Conservation (phyloP, 2,113 vertebrate species). For the Elgaria multicarinata region DNA sequence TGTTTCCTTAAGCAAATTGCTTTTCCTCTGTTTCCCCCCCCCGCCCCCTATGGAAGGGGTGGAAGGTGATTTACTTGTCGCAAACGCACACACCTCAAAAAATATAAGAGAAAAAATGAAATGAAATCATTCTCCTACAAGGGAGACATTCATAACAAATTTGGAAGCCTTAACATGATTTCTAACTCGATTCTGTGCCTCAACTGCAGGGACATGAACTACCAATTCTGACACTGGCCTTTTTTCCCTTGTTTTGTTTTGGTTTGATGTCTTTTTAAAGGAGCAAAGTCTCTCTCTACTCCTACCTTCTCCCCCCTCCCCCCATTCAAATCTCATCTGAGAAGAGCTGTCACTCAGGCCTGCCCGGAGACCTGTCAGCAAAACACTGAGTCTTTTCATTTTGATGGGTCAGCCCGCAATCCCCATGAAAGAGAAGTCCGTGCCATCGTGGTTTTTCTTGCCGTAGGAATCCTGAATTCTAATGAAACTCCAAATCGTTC, state of each 20-base stretch:
- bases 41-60: constrained; percentile 59
- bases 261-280: constrained; percentile 43
- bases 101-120: too few relatives aligned
- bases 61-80: background rate
- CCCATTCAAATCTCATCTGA: constrained; percentile 83
- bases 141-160: constrained; percentile 73
- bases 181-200: constrained; percentile 68
- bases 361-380: constrained; percentile 85
- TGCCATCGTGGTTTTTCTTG: constrained; percentile 80
- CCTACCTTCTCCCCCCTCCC: constrained; percentile 63
- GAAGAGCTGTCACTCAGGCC: constrained; percentile 86
- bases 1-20: constrained; percentile 22
- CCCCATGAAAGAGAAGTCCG: constrained; percentile 84
- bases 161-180: constrained; percentile 53
- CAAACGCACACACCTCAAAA: constrained; percentile 51
- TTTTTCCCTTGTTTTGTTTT: constrained; percentile 69
- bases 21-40: constrained; percentile 42
- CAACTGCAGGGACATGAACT: constrained; percentile 85
- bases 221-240: constrained; percentile 83
- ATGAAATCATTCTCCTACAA: constrained; percentile 69
- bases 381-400: constrained; percentile 88
- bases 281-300: constrained; percentile 81
- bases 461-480: constrained; percentile 85
- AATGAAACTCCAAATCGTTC: constrained; percentile 87
- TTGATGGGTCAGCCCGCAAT: constrained; percentile 85